A percentile compares a stretch with the other conserved stretches of the same genome.
These are phyloP conservation scores for Danio albolineatus DNA, from an alignment of 2,797 vertebrate species.

Conservation along the genomic window DNA sequence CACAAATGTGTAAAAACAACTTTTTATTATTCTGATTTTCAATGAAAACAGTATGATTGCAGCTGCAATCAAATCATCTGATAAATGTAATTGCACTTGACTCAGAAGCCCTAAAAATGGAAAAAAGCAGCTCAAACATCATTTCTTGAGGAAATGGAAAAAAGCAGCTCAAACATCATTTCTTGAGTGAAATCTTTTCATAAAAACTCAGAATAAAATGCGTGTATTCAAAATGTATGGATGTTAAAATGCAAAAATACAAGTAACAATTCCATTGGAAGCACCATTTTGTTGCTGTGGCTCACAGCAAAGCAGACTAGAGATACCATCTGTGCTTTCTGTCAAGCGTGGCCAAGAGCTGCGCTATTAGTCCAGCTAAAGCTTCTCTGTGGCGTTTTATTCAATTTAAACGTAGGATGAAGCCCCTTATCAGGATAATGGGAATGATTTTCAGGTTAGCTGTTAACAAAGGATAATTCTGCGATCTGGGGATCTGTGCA, in stretches of 20 bases:
- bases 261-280: constrained; percentile 15
- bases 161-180: not conserved
- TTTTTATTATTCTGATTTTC: not conserved
- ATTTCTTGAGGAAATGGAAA: not conserved
- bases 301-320: not conserved
- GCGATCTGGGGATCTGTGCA: not conserved
- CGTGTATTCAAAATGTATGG: not conserved
- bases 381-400: constrained; percentile 12
- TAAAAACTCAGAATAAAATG: not conserved
- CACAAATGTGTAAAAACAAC: not conserved
- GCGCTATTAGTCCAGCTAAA: constrained; percentile 12
- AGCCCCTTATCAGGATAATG: constrained; percentile 5
- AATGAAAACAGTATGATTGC: not conserved
- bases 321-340: constrained; percentile 19
- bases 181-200: not conserved
- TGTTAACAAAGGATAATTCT: constrained; percentile 18
- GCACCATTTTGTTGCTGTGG: not conserved
- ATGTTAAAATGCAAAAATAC: constrained; percentile 20
- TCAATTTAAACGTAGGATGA: not conserved
- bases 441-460: constrained; percentile 16
- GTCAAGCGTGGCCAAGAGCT: constrained; percentile 5
- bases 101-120: not conserved
- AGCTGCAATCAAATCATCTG: not conserved
- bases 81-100: not conserved
- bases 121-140: not conserved